Evolutionary conservation across 2,113 vertebrate genomes (phyloP).

Genomic region (Hippocampus guttulatus): DNA sequence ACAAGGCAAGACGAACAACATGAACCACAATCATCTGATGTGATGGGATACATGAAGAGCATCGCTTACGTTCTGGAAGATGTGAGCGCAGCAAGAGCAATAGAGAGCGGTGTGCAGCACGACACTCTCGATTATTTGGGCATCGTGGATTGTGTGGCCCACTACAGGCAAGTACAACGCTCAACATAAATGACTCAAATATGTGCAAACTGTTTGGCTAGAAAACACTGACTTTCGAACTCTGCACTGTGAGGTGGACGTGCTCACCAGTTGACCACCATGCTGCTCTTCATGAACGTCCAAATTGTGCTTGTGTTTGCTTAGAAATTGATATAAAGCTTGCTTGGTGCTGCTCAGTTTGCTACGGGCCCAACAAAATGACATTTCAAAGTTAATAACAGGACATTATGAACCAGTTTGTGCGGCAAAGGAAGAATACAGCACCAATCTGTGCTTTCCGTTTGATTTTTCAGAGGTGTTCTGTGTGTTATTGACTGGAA

Average conservation of each 20-base stretch:
- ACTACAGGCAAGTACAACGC: slow-evolving; percentile 80
- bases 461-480: slow-evolving; percentile 71
- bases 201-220: neutral
- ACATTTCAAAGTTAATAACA: too few species aligned
- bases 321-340: neutral
- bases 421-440: neutral
- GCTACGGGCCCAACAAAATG: too few species aligned
- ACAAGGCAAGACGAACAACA: slow-evolving; percentile 35
- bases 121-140: slow-evolving; percentile 79
- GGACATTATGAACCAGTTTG: too few species aligned
- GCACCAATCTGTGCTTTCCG: neutral
- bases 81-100: slow-evolving; percentile 76
- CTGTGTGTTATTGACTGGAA: slow-evolving; percentile 97
- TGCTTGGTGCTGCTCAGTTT: too few species aligned
- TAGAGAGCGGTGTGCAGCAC: slow-evolving; percentile 87
- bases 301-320: neutral
- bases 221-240: too few species aligned
- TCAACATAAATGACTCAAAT: neutral
- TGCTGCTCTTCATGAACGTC: too few species aligned
- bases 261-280: too few species aligned
- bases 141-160: slow-evolving; percentile 88
- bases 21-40: slow-evolving; percentile 9
- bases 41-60: slow-evolving; percentile 80
- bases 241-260: too few species aligned
- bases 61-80: slow-evolving; percentile 79